Base-by-base conservation (phyloP, 2,888 invertebrate genomes). In the Cataglyphis altisquamis region DNA sequence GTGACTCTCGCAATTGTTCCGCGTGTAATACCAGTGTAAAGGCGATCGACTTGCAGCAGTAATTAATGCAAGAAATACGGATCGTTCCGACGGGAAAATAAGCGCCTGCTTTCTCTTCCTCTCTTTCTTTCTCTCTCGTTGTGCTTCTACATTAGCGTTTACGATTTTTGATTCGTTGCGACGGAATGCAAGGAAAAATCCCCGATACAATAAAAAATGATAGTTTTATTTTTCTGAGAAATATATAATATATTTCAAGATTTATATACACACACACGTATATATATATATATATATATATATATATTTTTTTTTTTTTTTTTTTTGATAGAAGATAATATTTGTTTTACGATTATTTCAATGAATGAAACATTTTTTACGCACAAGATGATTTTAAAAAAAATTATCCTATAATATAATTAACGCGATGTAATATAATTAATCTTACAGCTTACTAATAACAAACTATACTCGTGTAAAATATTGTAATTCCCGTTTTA, bases 1-100 rank as follows among this genome's bases (percentile, higher is more conserved):
- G 89, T 81, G 84, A 84, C 88, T 85, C 85, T 85, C 84, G 81
- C 86, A 84, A 92, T 93, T 93, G 91, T 91, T 92, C 86, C 88
- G 87, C 90, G 88, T 88, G 87, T 80, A 73, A 85, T 74, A 72
- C 52, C 77, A 70, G 60, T 32, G 83, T 63, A 85, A 84, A 86
- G 83, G 75, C 84, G 84, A 87, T 87, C 83, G 85, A 70, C 73
- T 84, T 63, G 60, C 64, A 29, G 66, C 52, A 63, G 60, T 84
- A 77, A 85, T 85, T 85, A 84, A 85, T 80, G 84, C 73, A 68
- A 68, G 73, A 72, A 85, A 84, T 67, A 60, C 73, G 41, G 64
- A 82, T 68, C 39, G 85, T 77, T 75, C 68, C 74, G 67, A 66
- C 25, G 41, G 36, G 45, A 84, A 84, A 72, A 73, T 62, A 83